Conservation (phyloP, 2,113 vertebrate species). For the Platycercus adscitus region DNA sequence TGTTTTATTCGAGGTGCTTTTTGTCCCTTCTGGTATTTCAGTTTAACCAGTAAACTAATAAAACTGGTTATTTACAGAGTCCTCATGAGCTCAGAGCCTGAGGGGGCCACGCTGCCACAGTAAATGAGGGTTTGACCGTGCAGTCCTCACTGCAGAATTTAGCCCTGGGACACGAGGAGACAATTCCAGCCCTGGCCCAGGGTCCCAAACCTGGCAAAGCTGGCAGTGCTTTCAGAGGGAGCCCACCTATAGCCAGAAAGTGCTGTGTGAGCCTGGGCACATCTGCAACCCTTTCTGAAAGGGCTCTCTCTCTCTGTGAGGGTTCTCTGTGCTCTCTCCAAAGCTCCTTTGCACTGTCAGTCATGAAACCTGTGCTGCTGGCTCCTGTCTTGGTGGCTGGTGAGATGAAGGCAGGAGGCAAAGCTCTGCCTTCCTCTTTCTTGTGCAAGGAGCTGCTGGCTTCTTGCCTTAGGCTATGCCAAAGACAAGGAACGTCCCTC, state of each 20-base stretch:
- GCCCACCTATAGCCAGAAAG: neutral
- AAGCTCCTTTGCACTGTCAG: neutral
- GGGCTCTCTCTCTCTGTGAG: no score
- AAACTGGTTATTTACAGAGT: slow-evolving; percentile 46
- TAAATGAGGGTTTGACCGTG: neutral
- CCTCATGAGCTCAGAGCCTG: neutral
- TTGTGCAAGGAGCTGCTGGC: neutral
- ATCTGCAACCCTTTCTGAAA: neutral
- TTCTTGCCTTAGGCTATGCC: neutral
- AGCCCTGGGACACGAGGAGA: neutral
- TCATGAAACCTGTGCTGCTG: neutral
- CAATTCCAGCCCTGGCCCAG: neutral
- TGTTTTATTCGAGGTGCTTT: slow-evolving; percentile 48
- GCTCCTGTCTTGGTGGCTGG: rapidly evolving
- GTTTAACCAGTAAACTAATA: slow-evolving; percentile 25
- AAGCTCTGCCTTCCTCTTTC: neutral
- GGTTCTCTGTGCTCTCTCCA: neutral
- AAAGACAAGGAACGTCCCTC: neutral
- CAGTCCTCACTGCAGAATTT: neutral
- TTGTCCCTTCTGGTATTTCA: slow-evolving; percentile 32
- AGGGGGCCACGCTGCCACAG: neutral
- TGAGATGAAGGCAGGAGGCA: neutral
- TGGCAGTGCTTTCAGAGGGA: neutral
- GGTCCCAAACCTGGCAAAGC: neutral
- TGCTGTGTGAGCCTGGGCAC: neutral